These are phyloP conservation scores for Lumbricus terrestris DNA, from an alignment of 2,888 invertebrate genomes.

Conservation along the genomic window DNA sequence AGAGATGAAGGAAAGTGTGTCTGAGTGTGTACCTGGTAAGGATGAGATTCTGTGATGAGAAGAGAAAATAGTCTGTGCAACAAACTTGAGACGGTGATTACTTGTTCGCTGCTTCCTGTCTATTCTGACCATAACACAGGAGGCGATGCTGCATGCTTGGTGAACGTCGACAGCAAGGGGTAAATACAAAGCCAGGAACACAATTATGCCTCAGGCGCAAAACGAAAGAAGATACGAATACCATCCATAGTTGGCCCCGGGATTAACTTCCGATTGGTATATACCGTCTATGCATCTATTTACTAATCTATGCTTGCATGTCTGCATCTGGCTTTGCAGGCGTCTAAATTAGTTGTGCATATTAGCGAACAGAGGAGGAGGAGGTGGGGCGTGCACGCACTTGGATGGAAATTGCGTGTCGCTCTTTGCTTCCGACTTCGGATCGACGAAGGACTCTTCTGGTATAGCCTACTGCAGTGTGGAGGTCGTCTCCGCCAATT, in stretches of 20 bases:
- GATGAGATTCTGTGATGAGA: background rate
- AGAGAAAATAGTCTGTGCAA: background rate
- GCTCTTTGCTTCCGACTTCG: background rate
- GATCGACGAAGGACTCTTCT: background rate
- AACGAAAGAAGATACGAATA: background rate
- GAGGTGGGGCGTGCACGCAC: background rate
- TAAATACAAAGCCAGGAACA: background rate
- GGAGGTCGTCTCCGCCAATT: background rate
- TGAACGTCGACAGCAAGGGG: background rate
- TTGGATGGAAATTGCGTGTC: background rate
- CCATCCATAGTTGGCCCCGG: background rate
- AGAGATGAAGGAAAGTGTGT: background rate
- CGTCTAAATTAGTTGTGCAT: conserved; percentile 3
- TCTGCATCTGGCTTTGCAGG: background rate
- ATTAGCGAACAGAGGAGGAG: background rate
- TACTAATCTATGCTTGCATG: background rate
- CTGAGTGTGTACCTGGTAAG: background rate
- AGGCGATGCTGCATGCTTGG: background rate
- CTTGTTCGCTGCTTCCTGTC: background rate
- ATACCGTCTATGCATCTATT: no score
- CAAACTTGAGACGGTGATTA: background rate
- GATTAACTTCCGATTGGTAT: background rate
- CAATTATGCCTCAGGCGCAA: background rate
- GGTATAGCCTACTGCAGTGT: no score
- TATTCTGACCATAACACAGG: background rate